A percentile compares a stretch with the other conserved stretches of the same genome.
Evolutionary conservation across 1,140 invertebrate species (phyloP).

Genomic region (Lordiphosa clarofinis): DNA sequence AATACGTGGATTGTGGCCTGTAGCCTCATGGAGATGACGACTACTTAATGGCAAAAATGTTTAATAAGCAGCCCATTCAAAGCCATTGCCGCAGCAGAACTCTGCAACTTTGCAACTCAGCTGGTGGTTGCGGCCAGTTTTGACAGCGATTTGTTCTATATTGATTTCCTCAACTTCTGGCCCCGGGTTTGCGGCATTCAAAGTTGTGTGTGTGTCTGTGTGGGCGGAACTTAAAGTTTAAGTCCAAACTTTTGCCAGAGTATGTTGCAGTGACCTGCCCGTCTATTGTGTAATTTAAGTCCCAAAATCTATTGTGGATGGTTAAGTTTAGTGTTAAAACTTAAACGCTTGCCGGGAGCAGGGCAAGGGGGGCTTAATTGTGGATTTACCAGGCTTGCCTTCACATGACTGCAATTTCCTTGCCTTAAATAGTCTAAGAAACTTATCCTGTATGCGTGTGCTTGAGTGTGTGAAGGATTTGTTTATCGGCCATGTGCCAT

Average conservation of each 20-base stretch:
- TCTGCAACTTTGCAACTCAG: conserved; percentile 8
- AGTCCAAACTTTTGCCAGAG: conserved; percentile 7
- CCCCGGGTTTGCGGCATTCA: conserved; percentile 50
- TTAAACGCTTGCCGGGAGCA: conserved; percentile 50
- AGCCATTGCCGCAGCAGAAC: conserved; percentile 44
- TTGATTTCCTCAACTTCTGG: conserved; percentile 66
- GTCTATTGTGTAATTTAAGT: conserved; percentile 65
- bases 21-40: conserved; percentile 75
- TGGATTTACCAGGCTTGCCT: conserved; percentile 29
- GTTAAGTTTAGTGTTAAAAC: conserved; percentile 67
- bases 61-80: conserved; percentile 73
- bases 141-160: conserved; percentile 56
- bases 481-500: conserved; percentile 58
- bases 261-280: background rate
- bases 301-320: conserved; percentile 48
- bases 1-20: conserved; percentile 71
- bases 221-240: conserved; percentile 1
- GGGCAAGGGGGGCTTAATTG: conserved; percentile 52
- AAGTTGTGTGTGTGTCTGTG: conserved; percentile 20
- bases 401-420: conserved; percentile 42
- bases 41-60: conserved; percentile 65
- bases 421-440: conserved; percentile 60
- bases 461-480: conserved; percentile 31
- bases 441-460: conserved; percentile 6
- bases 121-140: conserved; percentile 37